Evolutionary conservation across 2,888 invertebrate species (phyloP), one percentile per base, ranked within the genome.

Genomic region (Hirtodrosophila confusa): DNA sequence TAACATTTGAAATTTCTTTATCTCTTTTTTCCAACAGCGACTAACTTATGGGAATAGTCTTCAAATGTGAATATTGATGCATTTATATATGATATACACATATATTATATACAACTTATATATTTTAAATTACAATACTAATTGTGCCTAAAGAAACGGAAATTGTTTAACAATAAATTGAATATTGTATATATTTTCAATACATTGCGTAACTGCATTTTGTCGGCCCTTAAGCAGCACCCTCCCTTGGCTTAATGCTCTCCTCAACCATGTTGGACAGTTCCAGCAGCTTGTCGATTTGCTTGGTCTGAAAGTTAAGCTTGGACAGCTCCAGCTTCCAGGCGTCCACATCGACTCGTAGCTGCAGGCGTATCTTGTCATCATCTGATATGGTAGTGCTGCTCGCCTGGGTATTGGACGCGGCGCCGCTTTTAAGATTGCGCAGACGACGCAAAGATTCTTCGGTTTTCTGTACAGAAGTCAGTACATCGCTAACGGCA

Each of bases 401-500:
- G 80, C 60, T 72, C 3, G 78, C 4, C 69, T 91, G 49, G 78
- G 86, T 56, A 12, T 56, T 57, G 10, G 64, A 17, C 90, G 63
- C 50, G 0, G 66, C 55, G 9, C 96, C 95, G 63, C 96, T 95
- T 69, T 96, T 93, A 17, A 95, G 95, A 91, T 96, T 95, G 92
- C 98, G 98, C 89, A 99, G 93, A 80, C 98, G 94, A 89, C 97
- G 94, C 73, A 99, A 92, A 57, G 98, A 98, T 90, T 98, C 98
- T 90, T 99, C 98, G 78, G 98, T 99, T 92, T 96, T 97, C 90
- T 97, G 96, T 8, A 99, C 98, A 1, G 98, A 98, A 44, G 95
- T 96, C 69, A 99, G 92, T 2, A 99, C 97, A 91, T 98, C 97
- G 84, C 94, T 94, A 11, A 98, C 97, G 65, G 95, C 94, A 79